Percentiles rank a stretch among this genome's conserved stretches.
phyloP scores from a whole-genome alignment of 1,140 invertebrate species.

The Cherax quadricarinatus region DNA sequence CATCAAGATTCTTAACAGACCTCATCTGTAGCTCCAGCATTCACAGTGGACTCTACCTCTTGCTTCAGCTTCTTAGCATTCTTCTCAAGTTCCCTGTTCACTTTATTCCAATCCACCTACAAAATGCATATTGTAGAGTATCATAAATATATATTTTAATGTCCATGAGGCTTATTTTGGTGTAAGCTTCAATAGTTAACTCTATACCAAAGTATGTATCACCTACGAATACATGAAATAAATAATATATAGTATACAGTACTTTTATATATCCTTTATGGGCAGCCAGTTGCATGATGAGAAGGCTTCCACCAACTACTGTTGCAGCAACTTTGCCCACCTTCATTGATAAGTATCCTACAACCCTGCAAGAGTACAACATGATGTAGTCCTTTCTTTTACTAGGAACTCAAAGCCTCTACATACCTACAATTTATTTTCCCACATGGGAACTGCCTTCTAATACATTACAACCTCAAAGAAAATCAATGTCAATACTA shows the following conservation, averaged over 20 bases:
- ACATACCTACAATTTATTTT: too few species aligned
- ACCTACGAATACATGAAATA: too few species aligned
- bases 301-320: slow-evolving; percentile 90
- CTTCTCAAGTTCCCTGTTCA: slow-evolving; percentile 88
- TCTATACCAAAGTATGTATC: too few species aligned
- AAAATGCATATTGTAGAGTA: not conserved
- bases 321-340: slow-evolving; percentile 93
- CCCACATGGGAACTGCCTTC: too few species aligned
- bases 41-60: slow-evolving; percentile 83
- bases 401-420: too few species aligned
- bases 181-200: too few species aligned
- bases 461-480: too few species aligned
- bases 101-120: slow-evolving; percentile 86
- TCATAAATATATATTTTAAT: too few species aligned
- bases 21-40: slow-evolving; percentile 84
- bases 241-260: not conserved
- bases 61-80: slow-evolving; percentile 88
- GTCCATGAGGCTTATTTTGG: too few species aligned
- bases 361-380: slow-evolving; percentile 80
- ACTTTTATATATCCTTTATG: slow-evolving; percentile 93
- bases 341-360: slow-evolving; percentile 93
- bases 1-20: slow-evolving; percentile 77
- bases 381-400: not conserved
- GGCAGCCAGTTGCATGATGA: slow-evolving; percentile 92
- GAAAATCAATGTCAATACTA: too few species aligned